Evolutionary conservation across 2,888 invertebrate genomes (phyloP), one percentile per base, ranked within the genome.

Genomic region (Leptinotarsa tumamoca): DNA sequence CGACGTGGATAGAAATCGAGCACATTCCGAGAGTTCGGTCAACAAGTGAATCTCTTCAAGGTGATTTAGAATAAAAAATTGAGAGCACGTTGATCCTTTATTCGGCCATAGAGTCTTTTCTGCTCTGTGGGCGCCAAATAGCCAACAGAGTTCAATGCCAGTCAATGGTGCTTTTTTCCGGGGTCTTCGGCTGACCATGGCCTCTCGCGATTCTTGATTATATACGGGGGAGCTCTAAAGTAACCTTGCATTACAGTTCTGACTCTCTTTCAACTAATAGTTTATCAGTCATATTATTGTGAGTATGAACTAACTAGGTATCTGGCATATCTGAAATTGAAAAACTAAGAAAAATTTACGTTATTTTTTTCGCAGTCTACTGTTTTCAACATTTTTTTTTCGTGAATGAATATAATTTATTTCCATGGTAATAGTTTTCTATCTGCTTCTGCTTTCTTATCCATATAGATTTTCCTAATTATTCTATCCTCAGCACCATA

Each of bases 141-240:
- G 71, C 78, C 73, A 71, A 61, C 68, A 81, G 81, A 84, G 86
- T 86, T 86, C 86, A 85, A 86, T 86, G 86, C 83, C 85, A 85
- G 83, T 83, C 83, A 82, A 79, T 82, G 79, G 82, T 83, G 79
- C 80, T 83, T 85, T 84, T 84, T 84, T 85, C 85, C 85, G 86
- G 87, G 87, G 87, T 87, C 86, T 85, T 86, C 86, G 87, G 84
- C 87, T 87, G 84, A 81, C 85, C 85, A 79, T 84, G 84, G 84
- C 85, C 84, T 81, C 74, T 61, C 73, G 56, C 71, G 23, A 71
- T 73, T 78, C 79, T 76, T 77, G 27, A 68, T 21, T 68, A 63
- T 33, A 63, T 63, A 63, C 63, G 63, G 43, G 63, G 63, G 63
- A 27, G 33, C 33, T 63, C 7, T 5, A 63, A 27, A 27, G 43